Evolutionary conservation across 2,888 invertebrate genomes (phyloP).

Genomic region (Carcina quercana): DNA sequence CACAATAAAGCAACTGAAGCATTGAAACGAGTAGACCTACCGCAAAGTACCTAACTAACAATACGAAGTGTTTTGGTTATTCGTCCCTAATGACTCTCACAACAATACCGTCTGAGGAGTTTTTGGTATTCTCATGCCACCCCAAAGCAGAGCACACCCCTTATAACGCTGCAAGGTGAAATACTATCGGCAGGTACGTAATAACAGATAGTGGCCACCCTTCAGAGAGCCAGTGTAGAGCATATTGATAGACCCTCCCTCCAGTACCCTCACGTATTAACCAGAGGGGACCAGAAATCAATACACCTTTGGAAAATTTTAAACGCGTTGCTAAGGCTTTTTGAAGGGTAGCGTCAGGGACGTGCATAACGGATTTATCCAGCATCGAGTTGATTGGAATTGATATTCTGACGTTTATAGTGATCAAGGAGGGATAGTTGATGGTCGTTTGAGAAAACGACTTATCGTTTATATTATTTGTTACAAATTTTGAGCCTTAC

Average conservation of each 20-base stretch:
- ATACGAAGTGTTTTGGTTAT: too few species aligned
- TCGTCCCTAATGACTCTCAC: too few species aligned
- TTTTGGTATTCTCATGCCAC: too few species aligned
- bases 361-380: conserved; percentile 10
- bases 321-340: conserved; percentile 49
- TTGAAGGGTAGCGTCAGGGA: conserved; percentile 26
- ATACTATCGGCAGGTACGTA: conserved; percentile 7
- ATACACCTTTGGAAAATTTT: conserved; percentile 60
- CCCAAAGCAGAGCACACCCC: too few species aligned
- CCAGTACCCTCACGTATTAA: conserved; percentile 30
- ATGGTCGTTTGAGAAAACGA: too few species aligned
- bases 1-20: too few species aligned
- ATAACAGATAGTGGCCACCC: conserved; percentile 15
- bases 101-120: too few species aligned
- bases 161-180: conserved; percentile 5
- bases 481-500: too few species aligned
- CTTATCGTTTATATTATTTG: too few species aligned
- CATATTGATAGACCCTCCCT: conserved; percentile 36
- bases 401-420: conserved; percentile 18
- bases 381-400: conserved; percentile 22
- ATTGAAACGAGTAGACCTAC: too few species aligned
- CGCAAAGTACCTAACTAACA: too few species aligned
- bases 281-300: conserved; percentile 49
- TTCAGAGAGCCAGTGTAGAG: conserved; percentile 23
- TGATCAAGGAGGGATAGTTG: too few species aligned